phyloP scores from a whole-genome alignment of 35 echinoderm and acorn worm species.

The Acanthaster planci region DNA sequence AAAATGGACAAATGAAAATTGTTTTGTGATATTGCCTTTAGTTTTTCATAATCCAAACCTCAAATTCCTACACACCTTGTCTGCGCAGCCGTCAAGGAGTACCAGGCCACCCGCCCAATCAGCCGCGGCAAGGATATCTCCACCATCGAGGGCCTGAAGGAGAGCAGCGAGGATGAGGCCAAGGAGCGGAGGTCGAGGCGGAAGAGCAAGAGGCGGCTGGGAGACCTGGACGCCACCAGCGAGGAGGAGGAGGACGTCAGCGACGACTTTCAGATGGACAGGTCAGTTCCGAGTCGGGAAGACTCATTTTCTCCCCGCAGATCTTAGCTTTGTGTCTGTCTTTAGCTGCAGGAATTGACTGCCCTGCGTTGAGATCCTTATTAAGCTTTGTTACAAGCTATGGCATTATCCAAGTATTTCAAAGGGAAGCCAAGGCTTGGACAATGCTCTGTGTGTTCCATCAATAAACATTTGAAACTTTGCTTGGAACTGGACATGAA shows the following conservation, averaged over 20 bases:
- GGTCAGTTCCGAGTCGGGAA: slow-evolving; percentile 30
- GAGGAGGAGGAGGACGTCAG: slow-evolving; percentile 64
- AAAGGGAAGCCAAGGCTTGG: neutral
- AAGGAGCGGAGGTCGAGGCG: slow-evolving; percentile 19
- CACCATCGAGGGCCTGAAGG: slow-evolving; percentile 74
- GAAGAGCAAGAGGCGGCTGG: slow-evolving; percentile 60
- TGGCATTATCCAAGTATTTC: neutral
- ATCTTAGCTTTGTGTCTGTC: neutral
- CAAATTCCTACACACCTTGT: too few species aligned
- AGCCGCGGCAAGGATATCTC: slow-evolving; percentile 95
- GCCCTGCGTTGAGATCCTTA: neutral
- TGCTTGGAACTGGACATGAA: too few species aligned
- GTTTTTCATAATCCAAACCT: too few species aligned
- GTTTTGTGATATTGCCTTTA: too few species aligned
- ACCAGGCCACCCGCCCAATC: slow-evolving; percentile 23
- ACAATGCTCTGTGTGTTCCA: too few species aligned
- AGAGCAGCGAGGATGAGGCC: slow-evolving; percentile 46
- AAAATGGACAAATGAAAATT: too few species aligned
- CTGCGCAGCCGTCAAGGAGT: slow-evolving; percentile 37
- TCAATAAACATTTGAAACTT: too few species aligned
- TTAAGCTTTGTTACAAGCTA: neutral
- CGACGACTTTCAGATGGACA: slow-evolving; percentile 75
- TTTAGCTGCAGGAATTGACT: neutral
- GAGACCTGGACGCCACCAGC: slow-evolving; percentile 68
- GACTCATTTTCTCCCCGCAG: neutral